Base-by-base conservation (phyloP, 2,888 invertebrate genomes). In the Invenusta paracnida region DNA sequence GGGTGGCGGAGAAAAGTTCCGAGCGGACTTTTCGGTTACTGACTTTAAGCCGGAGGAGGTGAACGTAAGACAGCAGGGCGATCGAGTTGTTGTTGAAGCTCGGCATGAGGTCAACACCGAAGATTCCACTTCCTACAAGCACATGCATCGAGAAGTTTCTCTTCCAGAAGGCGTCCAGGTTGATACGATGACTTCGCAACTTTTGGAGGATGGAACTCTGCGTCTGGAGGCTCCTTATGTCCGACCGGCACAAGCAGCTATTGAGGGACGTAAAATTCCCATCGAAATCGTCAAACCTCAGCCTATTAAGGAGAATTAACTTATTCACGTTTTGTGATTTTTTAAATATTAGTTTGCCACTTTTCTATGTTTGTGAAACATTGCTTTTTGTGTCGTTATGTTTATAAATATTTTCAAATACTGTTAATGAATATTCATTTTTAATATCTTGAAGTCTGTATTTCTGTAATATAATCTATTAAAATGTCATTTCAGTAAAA, bases 211-310 rank as follows among this genome's bases (percentile, higher is more conserved):
- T 48, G 48, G 48, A 48, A 48, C 48, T 48, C 48, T 48, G 5
- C 48, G 48, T 11, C 17, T 48, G 17, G 48, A 48, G 48, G 48
- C 48, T 5, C 82, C 82, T 0, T 2, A 29, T 30, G 82, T 29
- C 23, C 29, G 29, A 0, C 82, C 82, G 23, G 84, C 85, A 88
- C 67, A 87, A 30, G 25, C 82, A 23, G 48, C 48, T 48, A 5
- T 48, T 17, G 48, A 48, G 13, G 48, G 48, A 11, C 48, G 48
- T 48, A 48, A 48, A 48, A 48, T 48, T 11, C 48, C 48, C 13
- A 17, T 48, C 5, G 48, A 48, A 11, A 11, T 11, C 13, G 48
- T 48, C 13, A 48, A 48, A 48, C n/a, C 48, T 17, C 17, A 87
- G 28, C 13, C 81, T 23, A n/a, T 23, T 17, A 86, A 23, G 30